phyloP scores from a whole-genome alignment of 2,113 vertebrate species.

The Salvator merianae region DNA sequence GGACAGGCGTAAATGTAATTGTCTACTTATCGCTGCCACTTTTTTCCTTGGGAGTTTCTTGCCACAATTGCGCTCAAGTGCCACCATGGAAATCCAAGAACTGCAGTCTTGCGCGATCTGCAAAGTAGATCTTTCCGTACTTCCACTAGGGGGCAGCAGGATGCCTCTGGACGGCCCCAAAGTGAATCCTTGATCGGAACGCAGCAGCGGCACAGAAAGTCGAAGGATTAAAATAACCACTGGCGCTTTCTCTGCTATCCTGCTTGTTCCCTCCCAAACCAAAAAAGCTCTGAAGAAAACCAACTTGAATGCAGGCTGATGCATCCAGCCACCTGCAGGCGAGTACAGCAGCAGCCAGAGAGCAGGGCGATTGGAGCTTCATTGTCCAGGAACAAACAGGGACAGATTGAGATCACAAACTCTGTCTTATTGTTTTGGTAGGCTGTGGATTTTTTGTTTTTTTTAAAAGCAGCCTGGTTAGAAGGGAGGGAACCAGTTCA shows the following conservation, averaged over 20 bases:
- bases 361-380: neutral
- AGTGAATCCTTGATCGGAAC: no score
- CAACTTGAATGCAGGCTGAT: neutral
- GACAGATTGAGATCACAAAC: constrained; percentile 34
- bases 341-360: neutral
- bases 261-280: neutral
- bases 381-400: constrained; percentile 39
- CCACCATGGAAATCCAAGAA: no score
- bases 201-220: neutral
- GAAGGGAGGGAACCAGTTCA: neutral
- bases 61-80: no score
- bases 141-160: neutral
- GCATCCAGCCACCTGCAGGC: constrained; percentile 30
- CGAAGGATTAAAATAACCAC: neutral
- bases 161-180: neutral
- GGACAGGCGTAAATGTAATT: no score
- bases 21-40: no score
- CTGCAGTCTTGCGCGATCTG: no score
- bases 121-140: no score
- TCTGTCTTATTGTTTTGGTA: neutral
- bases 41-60: no score
- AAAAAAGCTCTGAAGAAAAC: neutral
- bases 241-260: neutral
- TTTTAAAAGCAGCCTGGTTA: no score
- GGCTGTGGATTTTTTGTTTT: neutral